A percentile compares a stretch with the other conserved stretches of the same genome.
Evolutionary conservation across 2,888 invertebrate genomes (phyloP).

Genomic region (Prionchulus punctatus): DNA sequence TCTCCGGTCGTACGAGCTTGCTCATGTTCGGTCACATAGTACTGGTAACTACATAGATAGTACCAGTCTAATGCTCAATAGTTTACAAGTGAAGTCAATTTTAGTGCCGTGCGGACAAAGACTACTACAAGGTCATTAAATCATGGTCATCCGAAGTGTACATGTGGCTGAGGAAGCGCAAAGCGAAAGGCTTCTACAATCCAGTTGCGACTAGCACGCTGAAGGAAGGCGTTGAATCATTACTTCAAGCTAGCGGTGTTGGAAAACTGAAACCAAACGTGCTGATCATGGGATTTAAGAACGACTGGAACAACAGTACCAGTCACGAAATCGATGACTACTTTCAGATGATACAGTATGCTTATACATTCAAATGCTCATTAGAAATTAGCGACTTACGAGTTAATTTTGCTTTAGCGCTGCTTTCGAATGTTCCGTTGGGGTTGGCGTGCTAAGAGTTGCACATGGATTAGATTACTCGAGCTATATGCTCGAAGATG

Average conservation of each 20-base stretch:
- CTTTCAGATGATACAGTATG: slow-evolving; percentile 10
- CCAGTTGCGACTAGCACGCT: slow-evolving; percentile 1
- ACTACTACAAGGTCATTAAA: neutral
- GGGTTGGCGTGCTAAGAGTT: slow-evolving; percentile 70
- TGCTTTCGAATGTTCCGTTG: slow-evolving; percentile 81
- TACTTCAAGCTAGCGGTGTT: slow-evolving; percentile 4
- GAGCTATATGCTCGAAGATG: slow-evolving; percentile 29
- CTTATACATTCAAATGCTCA: neutral
- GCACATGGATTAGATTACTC: slow-evolving; percentile 66
- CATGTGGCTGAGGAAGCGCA: slow-evolving; percentile 58
- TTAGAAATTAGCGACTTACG: too few relatives aligned
- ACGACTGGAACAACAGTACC: slow-evolving; percentile 7
- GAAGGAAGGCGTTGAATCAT: neutral
- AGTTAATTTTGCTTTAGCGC: slow-evolving; percentile 44
- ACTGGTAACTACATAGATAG: neutral
- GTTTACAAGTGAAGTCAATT: neutral
- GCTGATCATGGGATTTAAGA: slow-evolving; percentile 11
- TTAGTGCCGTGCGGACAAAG: neutral
- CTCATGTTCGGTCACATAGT: slow-evolving; percentile 12
- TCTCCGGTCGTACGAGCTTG: slow-evolving; percentile 12
- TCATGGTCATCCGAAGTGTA: slow-evolving; percentile 30
- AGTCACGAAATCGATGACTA: slow-evolving; percentile 7
- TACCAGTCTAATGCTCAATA: neutral
- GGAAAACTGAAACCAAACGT: slow-evolving; percentile 12
- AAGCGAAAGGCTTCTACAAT: slow-evolving; percentile 70